Percentiles rank a stretch among this genome's conserved stretches.
Evolutionary conservation across 1,140 invertebrate species (phyloP).

Genomic region (Dinothrombium tinctorium): DNA sequence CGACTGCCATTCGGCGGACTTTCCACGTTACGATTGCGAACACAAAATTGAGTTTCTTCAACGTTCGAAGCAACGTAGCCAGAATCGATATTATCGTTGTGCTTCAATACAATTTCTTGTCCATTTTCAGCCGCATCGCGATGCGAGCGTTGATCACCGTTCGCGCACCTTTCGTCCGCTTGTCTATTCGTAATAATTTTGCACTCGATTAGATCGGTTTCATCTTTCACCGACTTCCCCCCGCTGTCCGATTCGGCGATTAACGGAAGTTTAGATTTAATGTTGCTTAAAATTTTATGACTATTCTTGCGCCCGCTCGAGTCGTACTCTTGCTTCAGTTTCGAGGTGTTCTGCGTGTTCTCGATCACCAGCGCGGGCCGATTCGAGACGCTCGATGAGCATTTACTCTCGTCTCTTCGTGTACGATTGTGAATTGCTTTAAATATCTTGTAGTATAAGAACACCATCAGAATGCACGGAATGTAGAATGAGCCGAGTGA

Average conservation of each 20-base stretch:
- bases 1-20: background rate
- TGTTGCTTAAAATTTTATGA: too few species aligned
- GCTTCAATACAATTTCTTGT: too few species aligned
- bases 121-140: background rate
- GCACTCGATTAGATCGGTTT: too few species aligned
- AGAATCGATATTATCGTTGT: constrained; percentile 55
- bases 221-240: too few species aligned
- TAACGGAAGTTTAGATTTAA: too few species aligned
- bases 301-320: too few species aligned
- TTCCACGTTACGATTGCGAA: constrained; percentile 3
- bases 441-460: constrained; percentile 95
- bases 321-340: constrained; percentile 7
- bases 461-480: constrained; percentile 94
- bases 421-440: constrained; percentile 60
- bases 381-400: background rate
- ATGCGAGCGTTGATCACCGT: background rate
- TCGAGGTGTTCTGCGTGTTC: constrained; percentile 5
- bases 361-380: constrained; percentile 5
- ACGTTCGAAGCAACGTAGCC: constrained; percentile 42
- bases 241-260: too few species aligned
- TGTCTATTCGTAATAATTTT: background rate
- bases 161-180: background rate
- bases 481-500: constrained; percentile 97
- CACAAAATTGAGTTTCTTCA: constrained; percentile 15
- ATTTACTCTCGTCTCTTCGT: constrained; percentile 30